Evolutionary conservation across 2,797 vertebrate genomes (phyloP).

Genomic region (Sebastes kiyomatsui): DNA sequence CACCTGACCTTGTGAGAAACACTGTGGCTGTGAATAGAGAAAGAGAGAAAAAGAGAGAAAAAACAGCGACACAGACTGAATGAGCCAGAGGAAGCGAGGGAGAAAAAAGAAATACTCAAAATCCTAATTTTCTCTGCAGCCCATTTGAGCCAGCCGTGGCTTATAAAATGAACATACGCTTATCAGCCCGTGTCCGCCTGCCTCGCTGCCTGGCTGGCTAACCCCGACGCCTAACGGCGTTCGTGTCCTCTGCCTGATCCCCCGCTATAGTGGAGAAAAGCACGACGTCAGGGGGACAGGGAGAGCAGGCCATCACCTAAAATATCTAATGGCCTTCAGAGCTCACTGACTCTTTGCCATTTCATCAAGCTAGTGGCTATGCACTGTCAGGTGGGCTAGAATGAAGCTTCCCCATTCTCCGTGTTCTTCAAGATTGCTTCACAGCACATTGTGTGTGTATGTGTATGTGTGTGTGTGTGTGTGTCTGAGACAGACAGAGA

Average conservation of each 20-base stretch:
- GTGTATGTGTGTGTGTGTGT: neutral
- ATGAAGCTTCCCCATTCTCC: constrained; percentile 41
- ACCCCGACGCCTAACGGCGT: constrained; percentile 60
- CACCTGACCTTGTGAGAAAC: constrained; percentile 72
- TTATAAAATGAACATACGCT: constrained; percentile 65
- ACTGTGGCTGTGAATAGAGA: constrained; percentile 38
- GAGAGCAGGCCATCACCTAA: constrained; percentile 70
- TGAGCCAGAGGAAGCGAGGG: constrained; percentile 1
- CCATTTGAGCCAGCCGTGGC: constrained; percentile 59
- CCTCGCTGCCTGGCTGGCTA: constrained; percentile 45
- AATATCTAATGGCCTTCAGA: constrained; percentile 74
- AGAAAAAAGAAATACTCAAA: constrained; percentile 1
- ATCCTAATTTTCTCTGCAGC: constrained; percentile 63
- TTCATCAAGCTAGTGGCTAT: constrained; percentile 63
- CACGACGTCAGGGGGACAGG: constrained; percentile 42
- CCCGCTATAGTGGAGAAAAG: constrained; percentile 45
- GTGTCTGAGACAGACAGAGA: neutral
- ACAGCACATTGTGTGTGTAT: neutral
- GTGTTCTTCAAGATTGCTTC: constrained; percentile 63
- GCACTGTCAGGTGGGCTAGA: constrained; percentile 57
- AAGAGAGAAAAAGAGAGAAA: neutral
- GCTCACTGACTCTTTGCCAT: constrained; percentile 54
- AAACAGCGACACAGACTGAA: constrained; percentile 21
- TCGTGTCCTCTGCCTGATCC: constrained; percentile 75
- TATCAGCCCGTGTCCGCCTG: constrained; percentile 56